phyloP scores from a whole-genome alignment of 2,797 vertebrate species.

The Girardinus metallicus region DNA sequence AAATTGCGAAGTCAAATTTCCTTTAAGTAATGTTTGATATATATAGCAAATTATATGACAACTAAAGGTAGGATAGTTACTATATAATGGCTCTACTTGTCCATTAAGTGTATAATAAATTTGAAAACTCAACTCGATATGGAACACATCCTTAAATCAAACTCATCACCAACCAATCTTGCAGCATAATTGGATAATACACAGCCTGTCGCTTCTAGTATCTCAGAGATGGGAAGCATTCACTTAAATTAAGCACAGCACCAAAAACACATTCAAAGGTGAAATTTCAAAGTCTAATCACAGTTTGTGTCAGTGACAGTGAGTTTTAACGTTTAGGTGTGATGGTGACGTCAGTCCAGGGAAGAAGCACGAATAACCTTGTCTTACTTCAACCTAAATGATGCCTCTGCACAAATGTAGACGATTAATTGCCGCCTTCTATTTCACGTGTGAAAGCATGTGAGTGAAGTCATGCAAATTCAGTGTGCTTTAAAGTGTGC shows the following conservation, averaged over 20 bases:
- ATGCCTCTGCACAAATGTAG: slow-evolving; percentile 42
- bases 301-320: background rate
- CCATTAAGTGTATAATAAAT: too few relatives aligned
- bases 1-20: too few relatives aligned
- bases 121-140: background rate
- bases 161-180: background rate
- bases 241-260: background rate
- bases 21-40: too few relatives aligned
- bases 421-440: slow-evolving; percentile 64
- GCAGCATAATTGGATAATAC: background rate
- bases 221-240: background rate
- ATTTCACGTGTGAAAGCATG: slow-evolving; percentile 20
- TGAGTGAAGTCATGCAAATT: slow-evolving; percentile 17
- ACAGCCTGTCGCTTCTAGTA: background rate
- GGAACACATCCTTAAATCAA: background rate
- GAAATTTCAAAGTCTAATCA: background rate
- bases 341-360: slow-evolving; percentile 16
- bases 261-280: background rate
- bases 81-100: too few relatives aligned
- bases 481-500: too few relatives aligned
- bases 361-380: slow-evolving; percentile 54
- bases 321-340: slow-evolving; percentile 3
- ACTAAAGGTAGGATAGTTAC: too few relatives aligned
- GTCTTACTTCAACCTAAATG: slow-evolving; percentile 54
- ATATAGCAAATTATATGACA: too few relatives aligned